Evolutionary conservation across 2,797 vertebrate genomes (phyloP), one percentile per base, ranked within the genome.

Genomic region (Poecile montanus): DNA sequence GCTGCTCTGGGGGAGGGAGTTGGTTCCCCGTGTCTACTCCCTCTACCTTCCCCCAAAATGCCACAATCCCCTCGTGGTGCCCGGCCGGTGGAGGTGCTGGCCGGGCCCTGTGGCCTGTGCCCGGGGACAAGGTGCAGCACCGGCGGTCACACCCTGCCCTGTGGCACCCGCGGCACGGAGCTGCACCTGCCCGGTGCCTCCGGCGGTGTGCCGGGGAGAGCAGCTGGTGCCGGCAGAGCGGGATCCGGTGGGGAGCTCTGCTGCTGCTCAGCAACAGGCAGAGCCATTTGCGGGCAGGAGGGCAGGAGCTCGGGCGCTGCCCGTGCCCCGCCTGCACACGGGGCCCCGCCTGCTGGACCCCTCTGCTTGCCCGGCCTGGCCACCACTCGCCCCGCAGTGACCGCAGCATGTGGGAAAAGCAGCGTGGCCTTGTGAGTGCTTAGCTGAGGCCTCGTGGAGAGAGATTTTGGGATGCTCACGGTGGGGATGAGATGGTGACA

Each of bases 1-100:
- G 4, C 42, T 60, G 45, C 42, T 40, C 38, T 40, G 38, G 38
- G 13, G 38, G 38, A 40, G 38, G 38, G 38, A 40, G 38, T 40
- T 38, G 38, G 38, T 38, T 38, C 38, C 38, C 38, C 13, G 12
- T 40, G 38, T 40, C 15, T 19, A 3, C 45, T 32, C 45, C 13
- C 21, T 48, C 19, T 22, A 4, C 15, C 10, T 13, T 22, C 6
- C 16, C 22, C 42, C 42, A 10, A 42, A 63, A 40, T 6, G 30
- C 53, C 40, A 0, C 19, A 2, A 40, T 6, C n/a, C 45, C 72
- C 27, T 36, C 9, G 45, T 0, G 4, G 21, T 34, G 45, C 18
- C 57, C 26, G 0, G 0, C 15, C 0, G 7, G 16, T 2, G 0
- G 36, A 6, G 14, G 25, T 0, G 32, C 26, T 21, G 77, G 45